Evolutionary conservation across 2,888 invertebrate genomes (phyloP).

Genomic region (Trisateles emortualis): DNA sequence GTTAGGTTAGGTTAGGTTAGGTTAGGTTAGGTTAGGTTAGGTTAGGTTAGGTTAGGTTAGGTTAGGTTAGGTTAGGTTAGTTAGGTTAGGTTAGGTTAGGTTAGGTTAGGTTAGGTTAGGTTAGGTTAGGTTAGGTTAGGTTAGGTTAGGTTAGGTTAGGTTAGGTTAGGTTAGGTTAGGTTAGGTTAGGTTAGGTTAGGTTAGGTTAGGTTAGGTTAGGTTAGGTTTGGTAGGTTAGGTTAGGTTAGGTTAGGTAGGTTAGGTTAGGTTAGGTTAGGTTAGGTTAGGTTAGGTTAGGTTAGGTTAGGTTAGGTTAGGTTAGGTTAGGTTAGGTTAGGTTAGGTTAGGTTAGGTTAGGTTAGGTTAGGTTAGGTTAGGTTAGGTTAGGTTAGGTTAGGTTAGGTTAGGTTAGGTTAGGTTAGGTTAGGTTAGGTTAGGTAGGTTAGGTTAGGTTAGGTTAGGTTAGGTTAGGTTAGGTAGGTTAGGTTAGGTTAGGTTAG

Average conservation of each 20-base stretch:
- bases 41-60: constrained; percentile 33
- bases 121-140: constrained; percentile 26
- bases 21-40: constrained; percentile 31
- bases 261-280: constrained; percentile 33
- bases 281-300: constrained; percentile 36
- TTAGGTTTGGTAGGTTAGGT: constrained; percentile 32
- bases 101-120: constrained; percentile 40
- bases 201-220: constrained; percentile 29
- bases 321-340: constrained; percentile 39
- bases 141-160: constrained; percentile 26
- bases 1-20: constrained; percentile 33
- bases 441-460: constrained; percentile 31
- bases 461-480: constrained; percentile 29
- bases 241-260: constrained; percentile 30
- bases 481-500: constrained; percentile 26
- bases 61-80: constrained; percentile 30
- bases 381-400: constrained; percentile 35
- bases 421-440: constrained; percentile 27
- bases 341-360: constrained; percentile 40
- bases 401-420: constrained; percentile 30
- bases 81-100: constrained; percentile 29
- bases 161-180: constrained; percentile 30
- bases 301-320: constrained; percentile 31
- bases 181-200: constrained; percentile 22
- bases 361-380: constrained; percentile 36